phyloP scores from a whole-genome alignment of 64 coral and sea anemone genomes.

The Stichodactyla mertensii region DNA sequence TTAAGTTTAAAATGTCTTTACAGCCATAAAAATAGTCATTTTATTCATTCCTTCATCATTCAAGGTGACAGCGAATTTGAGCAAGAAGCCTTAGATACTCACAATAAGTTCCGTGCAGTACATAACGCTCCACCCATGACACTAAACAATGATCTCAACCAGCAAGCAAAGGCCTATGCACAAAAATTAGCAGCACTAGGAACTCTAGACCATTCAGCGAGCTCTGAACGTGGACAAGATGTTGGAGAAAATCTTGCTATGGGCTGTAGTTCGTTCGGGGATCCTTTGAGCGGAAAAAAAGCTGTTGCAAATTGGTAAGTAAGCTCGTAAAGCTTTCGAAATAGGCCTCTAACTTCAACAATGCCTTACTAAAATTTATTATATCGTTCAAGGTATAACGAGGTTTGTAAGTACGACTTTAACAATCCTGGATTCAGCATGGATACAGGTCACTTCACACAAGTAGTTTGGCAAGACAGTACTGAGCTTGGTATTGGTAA shows the following conservation, averaged over 20 bases:
- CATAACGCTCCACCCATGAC: conserved; percentile 56
- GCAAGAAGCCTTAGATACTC: conserved; percentile 54
- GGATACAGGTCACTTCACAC: conserved; percentile 24
- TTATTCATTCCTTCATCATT: too few relatives aligned
- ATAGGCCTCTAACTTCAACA: too few relatives aligned
- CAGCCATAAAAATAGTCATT: too few relatives aligned
- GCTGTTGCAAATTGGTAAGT: conserved; percentile 70
- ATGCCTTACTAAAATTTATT: too few relatives aligned
- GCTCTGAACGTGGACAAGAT: conserved; percentile 26
- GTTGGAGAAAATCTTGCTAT: conserved; percentile 75
- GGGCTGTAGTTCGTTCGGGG: conserved; percentile 49
- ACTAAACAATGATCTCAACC: conserved; percentile 31
- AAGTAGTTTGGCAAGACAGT: conserved; percentile 41
- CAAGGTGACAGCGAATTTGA: conserved; percentile 63
- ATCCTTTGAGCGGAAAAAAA: conserved; percentile 57
- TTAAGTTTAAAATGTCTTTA: too few relatives aligned
- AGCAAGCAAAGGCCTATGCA: conserved; percentile 67
- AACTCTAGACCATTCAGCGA: conserved; percentile 34
- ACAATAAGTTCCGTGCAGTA: conserved; percentile 59
- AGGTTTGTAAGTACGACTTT: background rate
- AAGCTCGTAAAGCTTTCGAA: too few relatives aligned
- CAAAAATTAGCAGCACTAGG: conserved; percentile 62
- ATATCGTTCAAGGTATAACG: conserved; percentile 16
- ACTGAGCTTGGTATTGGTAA: conserved; percentile 54
- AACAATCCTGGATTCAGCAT: conserved; percentile 20